Percentiles rank a stretch among this genome's conserved stretches.
Conservation (phyloP, 2,113 vertebrate species). For the Nothocercus julius region DNA sequence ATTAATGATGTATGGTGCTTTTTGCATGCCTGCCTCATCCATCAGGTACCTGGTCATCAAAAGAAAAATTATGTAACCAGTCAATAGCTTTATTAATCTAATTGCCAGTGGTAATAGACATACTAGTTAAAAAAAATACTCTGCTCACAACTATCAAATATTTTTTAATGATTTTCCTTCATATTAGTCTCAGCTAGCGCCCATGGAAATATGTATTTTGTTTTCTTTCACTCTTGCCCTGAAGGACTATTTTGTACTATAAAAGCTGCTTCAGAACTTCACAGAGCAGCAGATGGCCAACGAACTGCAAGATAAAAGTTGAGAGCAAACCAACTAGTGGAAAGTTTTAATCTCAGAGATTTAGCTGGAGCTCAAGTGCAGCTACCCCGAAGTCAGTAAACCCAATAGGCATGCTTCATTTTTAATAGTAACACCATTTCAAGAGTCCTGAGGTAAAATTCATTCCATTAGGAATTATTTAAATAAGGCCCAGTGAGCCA, state of each 20-base stretch:
- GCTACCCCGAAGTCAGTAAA: background rate
- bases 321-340: background rate
- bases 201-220: background rate
- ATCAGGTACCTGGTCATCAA: constrained; percentile 14
- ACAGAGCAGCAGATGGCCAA: background rate
- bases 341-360: background rate
- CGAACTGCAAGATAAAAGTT: background rate
- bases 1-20: constrained; percentile 12
- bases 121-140: background rate
- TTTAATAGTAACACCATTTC: background rate
- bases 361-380: background rate
- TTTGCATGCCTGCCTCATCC: background rate
- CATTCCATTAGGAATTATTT: background rate
- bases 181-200: background rate
- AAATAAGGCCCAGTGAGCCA: background rate
- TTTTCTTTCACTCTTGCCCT: background rate
- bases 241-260: background rate
- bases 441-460: background rate
- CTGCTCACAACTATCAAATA: background rate
- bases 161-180: background rate
- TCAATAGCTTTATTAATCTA: constrained; percentile 1
- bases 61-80: background rate
- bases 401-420: accelerated
- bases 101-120: background rate
- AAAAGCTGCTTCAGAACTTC: background rate